Evolutionary conservation across 1,140 invertebrate genomes (phyloP), one percentile per base, ranked within the genome.

Genomic region (Drosophila miranda): DNA sequence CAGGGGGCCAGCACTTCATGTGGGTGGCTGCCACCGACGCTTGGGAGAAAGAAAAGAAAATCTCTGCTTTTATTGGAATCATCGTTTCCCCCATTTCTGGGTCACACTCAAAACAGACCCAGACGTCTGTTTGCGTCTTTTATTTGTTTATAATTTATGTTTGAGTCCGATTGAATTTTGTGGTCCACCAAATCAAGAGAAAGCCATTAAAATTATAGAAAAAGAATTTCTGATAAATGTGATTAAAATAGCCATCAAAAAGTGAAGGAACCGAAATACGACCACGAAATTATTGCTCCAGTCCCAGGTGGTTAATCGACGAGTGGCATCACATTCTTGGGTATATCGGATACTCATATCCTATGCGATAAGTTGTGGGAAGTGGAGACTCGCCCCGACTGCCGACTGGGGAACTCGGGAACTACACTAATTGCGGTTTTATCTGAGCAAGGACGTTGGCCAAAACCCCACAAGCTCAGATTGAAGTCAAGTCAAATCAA

Each of bases 161-260:
- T 60, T 16, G 16, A 16, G 73, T 77, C 77, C 81, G 73, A 84
- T 84, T 84, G 81, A 77, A 64, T 86, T 84, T 86, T 60, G 74
- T 77, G 49, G 77, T 77, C 62, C 55, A 74, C 74, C 49, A 75
- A 83, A 71, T 70, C 69, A 62, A 71, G 58, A 78, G 72, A 74
- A 71, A 44, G 77, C 81, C 77, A 84, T 84, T 84, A 86, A 86
- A 81, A 86, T 84, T 86, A 81, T 74, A 70, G 68, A 79, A 75
- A 55, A 75, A 77, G 38, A 62, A 62, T 73, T 44, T 66, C 42
- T 30, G 11, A 51, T 44, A 26, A 50, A 72, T 62, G 45, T 19
- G 23, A 30, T 44, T 54, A 34, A 52, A 54, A 30, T 62, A 53
- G 46, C 59, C 62, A 78, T 83, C 54, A 82, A 82, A 74, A 16